A percentile compares a stretch with the other conserved stretches of the same genome.
Evolutionary conservation across 2,888 invertebrate species (phyloP).

Genomic region (Sminthurides aquaticus): DNA sequence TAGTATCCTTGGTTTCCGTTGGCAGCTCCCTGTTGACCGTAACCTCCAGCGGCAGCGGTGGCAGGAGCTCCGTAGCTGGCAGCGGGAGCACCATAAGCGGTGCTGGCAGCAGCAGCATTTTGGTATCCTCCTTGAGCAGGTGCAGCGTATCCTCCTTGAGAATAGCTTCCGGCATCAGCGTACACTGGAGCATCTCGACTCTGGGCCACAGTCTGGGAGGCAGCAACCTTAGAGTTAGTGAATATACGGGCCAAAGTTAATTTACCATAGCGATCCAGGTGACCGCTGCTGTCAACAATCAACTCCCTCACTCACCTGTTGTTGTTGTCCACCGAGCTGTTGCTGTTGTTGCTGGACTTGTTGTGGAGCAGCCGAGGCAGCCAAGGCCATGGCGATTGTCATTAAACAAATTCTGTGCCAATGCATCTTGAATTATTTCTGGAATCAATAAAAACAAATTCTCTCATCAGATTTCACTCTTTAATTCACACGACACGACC

Average conservation of each 20-base stretch:
- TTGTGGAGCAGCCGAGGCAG: slow-evolving; percentile 42
- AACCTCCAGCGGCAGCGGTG: slow-evolving; percentile 27
- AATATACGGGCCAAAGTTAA: background rate
- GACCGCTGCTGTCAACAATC: too few species aligned
- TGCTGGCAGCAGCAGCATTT: slow-evolving; percentile 32
- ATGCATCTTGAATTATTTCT: slow-evolving; percentile 32
- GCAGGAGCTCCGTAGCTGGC: slow-evolving; percentile 30
- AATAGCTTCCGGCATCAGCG: slow-evolving; percentile 27
- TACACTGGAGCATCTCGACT: slow-evolving; percentile 43
- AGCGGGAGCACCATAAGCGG: slow-evolving; percentile 27
- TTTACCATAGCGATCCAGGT: too few species aligned
- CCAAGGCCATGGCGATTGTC: slow-evolving; percentile 41
- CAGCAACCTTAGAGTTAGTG: slow-evolving; percentile 22
- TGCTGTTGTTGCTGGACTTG: slow-evolving; percentile 11
- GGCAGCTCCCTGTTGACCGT: slow-evolving; percentile 18
- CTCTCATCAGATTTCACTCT: too few species aligned
- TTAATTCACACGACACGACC: too few species aligned
- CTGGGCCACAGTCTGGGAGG: slow-evolving; percentile 40
- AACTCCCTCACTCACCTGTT: slow-evolving; percentile 16
- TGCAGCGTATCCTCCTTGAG: slow-evolving; percentile 29
- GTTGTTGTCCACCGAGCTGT: slow-evolving; percentile 40
- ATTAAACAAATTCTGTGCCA: slow-evolving; percentile 41
- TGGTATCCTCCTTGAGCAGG: slow-evolving; percentile 25
- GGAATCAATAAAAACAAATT: background rate
- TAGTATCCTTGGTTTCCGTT: slow-evolving; percentile 41